phyloP scores from a whole-genome alignment of 2,113 vertebrate species.

The Periophthalmus modestus region DNA sequence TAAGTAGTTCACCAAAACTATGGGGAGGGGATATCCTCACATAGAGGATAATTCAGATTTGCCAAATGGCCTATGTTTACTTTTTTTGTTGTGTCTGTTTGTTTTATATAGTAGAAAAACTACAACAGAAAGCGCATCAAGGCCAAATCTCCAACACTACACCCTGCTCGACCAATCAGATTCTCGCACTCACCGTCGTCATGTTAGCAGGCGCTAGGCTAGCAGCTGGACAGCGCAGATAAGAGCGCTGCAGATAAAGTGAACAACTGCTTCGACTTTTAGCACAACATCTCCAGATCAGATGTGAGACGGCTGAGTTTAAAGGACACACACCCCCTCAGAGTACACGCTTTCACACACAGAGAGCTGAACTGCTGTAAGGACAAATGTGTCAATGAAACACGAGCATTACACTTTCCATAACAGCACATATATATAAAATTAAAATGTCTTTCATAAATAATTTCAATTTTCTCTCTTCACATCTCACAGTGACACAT shows the following conservation, averaged over 20 bases:
- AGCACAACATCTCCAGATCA: slow-evolving; percentile 19
- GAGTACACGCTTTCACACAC: not conserved
- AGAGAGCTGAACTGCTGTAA: not conserved
- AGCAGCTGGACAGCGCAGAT: not conserved
- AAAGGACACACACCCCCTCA: not conserved
- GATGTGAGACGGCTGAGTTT: slow-evolving; percentile 26
- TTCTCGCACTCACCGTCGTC: not conserved
- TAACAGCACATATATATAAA: no score
- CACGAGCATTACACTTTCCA: no score
- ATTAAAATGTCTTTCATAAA: no score
- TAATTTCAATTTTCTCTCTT: no score
- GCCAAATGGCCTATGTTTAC: no score
- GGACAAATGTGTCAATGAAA: not conserved
- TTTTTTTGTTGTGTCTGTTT: not conserved
- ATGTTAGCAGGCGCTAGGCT: not conserved
- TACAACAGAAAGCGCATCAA: not conserved
- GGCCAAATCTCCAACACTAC: not conserved
- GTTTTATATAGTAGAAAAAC: not conserved
- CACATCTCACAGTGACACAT: no score
- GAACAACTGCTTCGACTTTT: not conserved
- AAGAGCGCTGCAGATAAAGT: not conserved
- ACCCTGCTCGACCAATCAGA: not conserved
- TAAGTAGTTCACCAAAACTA: no score
- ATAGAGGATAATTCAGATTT: no score
- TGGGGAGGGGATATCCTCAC: no score